A percentile compares a stretch with the other conserved stretches of the same genome.
Conservation (phyloP, 2,888 invertebrate species). For the Ophonus ardosiacus region DNA sequence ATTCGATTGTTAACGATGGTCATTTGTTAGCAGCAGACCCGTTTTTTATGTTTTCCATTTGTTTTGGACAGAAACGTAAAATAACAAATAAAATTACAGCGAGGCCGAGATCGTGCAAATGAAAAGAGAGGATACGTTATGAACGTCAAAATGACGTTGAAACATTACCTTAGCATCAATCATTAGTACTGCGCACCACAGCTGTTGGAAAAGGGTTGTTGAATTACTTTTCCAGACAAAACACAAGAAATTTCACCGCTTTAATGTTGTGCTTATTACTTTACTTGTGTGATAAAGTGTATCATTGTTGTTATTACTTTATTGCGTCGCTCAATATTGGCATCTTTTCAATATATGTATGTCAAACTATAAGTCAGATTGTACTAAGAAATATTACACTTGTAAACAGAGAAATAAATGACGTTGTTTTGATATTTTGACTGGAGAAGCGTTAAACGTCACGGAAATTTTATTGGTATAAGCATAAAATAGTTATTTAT, state of each 20-base stretch:
- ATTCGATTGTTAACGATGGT: slow-evolving; percentile 42
- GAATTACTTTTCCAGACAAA: not conserved
- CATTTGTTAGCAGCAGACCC: slow-evolving; percentile 12
- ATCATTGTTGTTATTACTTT: not conserved
- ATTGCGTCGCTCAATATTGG: not conserved
- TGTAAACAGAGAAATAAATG: too few species aligned
- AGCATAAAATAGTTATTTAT: too few species aligned
- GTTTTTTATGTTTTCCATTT: slow-evolving; percentile 42
- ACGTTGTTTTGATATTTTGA: too few species aligned
- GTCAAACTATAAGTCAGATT: too few species aligned
- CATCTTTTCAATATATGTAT: too few species aligned
- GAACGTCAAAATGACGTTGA: slow-evolving; percentile 34
- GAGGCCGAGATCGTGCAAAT: not conserved
- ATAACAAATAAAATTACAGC: slow-evolving; percentile 19
- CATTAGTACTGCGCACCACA: not conserved
- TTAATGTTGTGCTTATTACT: not conserved
- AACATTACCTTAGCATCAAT: slow-evolving; percentile 41
- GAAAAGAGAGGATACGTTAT: slow-evolving; percentile 33
- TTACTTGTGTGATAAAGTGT: not conserved
- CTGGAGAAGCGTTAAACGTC: too few species aligned
- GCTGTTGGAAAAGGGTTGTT: not conserved
- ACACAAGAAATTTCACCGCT: not conserved
- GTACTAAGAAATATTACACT: too few species aligned
- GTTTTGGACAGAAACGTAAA: slow-evolving; percentile 16
- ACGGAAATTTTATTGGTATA: too few species aligned